These are phyloP conservation scores for Centropyge bicolor DNA, from an alignment of 2,797 vertebrate genomes.

Conservation along the genomic window DNA sequence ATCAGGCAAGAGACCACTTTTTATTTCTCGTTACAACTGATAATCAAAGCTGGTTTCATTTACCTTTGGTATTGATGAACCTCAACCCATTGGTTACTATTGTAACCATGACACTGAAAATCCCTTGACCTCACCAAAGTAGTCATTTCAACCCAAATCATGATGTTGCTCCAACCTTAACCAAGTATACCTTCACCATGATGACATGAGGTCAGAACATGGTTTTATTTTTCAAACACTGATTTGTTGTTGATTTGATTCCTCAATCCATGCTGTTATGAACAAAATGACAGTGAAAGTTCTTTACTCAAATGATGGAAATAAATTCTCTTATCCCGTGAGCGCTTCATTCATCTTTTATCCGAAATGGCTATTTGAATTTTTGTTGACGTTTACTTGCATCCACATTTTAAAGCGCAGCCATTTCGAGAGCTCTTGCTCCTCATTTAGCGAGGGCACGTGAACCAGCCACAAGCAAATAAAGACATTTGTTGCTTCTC, in stretches of 20 bases:
- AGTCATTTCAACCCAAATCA: neutral
- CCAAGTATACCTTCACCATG: neutral
- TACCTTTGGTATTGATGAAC: neutral
- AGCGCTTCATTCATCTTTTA: constrained; percentile 5
- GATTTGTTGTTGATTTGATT: neutral
- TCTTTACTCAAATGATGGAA: neutral
- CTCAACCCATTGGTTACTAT: neutral
- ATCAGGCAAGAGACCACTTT: no score
- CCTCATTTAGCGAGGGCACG: constrained; percentile 33
- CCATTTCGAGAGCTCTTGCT: constrained; percentile 16
- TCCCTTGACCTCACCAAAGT: neutral
- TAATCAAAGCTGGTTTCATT: neutral
- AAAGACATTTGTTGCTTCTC: constrained; percentile 39
- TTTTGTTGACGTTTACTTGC: neutral
- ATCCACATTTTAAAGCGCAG: constrained; percentile 8
- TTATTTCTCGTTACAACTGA: neutral
- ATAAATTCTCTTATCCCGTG: neutral
- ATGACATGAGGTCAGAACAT: no score
- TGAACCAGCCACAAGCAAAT: constrained; percentile 31
- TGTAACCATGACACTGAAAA: neutral
- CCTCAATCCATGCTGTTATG: no score
- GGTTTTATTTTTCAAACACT: neutral
- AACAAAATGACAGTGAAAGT: neutral
- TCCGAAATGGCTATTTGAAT: constrained; percentile 3
- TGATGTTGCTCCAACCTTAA: neutral